phyloP scores from a whole-genome alignment of 2,797 vertebrate genomes.

The Garrulus glandarius region DNA sequence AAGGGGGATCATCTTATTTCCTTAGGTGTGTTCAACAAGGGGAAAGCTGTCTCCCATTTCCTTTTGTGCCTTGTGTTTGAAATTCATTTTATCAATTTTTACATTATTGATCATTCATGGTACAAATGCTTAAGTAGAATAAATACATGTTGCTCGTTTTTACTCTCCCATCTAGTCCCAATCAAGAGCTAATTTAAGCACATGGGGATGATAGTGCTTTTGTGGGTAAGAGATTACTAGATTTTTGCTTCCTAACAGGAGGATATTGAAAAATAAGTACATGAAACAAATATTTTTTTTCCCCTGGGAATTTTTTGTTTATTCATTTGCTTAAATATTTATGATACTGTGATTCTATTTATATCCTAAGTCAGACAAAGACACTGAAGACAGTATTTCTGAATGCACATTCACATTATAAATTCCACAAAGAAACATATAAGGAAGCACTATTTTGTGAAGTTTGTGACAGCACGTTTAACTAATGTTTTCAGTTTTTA shows the following conservation, averaged over 20 bases:
- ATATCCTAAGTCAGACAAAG: not conserved
- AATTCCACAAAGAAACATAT: not conserved
- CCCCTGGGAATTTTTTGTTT: not conserved
- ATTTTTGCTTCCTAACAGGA: not conserved
- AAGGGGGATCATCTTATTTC: not conserved
- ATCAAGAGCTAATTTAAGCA: not conserved
- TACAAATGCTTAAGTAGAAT: not conserved
- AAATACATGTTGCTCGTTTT: not conserved
- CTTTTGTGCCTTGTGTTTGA: not conserved
- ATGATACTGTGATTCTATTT: not conserved
- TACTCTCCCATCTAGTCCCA: not conserved
- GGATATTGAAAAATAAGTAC: not conserved
- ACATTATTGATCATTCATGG: not conserved
- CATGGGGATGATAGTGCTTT: not conserved
- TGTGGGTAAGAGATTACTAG: not conserved
- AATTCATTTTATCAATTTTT: not conserved
- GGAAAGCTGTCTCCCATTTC: not conserved
- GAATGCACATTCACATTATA: not conserved
- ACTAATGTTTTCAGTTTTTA: not conserved
- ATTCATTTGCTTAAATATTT: constrained; percentile 22
- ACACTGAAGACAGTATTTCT: not conserved
- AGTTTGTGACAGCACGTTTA: not conserved
- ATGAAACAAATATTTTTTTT: not conserved
- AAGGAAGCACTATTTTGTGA: not conserved
- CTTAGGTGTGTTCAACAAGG: not conserved